Evolutionary conservation across 2,113 vertebrate genomes (phyloP), one percentile per base, ranked within the genome.

Genomic region (Oceanites oceanicus): DNA sequence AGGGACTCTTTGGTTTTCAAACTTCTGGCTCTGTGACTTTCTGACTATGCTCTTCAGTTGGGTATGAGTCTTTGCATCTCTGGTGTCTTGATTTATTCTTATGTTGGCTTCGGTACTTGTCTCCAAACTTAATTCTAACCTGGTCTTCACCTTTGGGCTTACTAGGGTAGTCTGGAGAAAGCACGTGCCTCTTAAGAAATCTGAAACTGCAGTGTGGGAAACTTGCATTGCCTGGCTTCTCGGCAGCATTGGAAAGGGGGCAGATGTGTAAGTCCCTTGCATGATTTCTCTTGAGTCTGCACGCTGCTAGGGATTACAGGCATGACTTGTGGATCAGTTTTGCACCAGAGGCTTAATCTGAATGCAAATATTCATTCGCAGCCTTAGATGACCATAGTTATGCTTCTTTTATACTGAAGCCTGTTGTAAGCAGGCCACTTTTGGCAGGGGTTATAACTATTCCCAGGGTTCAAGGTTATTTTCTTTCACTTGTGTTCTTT

Each of bases 391-490:
- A 52, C 55, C 58, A 59, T 38, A 91, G 58, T 45, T 65, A 75
- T 9, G 34, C 21, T 80, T 71, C 61, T 84, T 88, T 91, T 72
- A 13, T 70, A 74, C 30, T 62, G 63, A 89, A 86, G 55, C 30
- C 36, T 61, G 23, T 50, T 86, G 55, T 73, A 78, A 76, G 62
- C 36, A 73, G 59, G 36, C 17, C 18, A 44, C 25, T 85, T 81
- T 49, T 88, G 75, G 59, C 58, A 85, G 26, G 29, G 45, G 16
- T 5, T 87, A 9, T 40, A 85, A 76, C 7, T 3, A 29, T 83
- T 96, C 75, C 42, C 58, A 88, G 53, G 20, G 58, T 72, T 92
- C 87, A 79, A 91, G 56, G 44, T 91, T 74, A 84, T 95, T 95
- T 94, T 83, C 53, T 90, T 78, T 74, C 34, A 73, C 21, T 72